These are phyloP conservation scores for Phyllostomus hastatus DNA, from an alignment of 2,113 vertebrate genomes.

Conservation along the genomic window DNA sequence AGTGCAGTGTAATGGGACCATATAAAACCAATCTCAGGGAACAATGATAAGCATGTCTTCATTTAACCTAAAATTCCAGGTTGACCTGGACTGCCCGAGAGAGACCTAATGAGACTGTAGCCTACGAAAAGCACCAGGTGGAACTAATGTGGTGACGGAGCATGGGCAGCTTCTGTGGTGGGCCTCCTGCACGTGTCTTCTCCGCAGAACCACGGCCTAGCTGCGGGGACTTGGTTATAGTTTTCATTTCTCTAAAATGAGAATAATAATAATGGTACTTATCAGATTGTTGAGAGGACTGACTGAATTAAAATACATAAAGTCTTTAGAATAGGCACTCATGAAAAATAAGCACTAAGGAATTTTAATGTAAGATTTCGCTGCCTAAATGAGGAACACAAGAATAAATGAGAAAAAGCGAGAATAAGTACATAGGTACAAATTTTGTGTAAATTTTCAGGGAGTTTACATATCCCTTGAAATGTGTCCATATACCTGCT, in stretches of 20 bases:
- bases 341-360: background rate
- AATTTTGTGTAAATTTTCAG: background rate
- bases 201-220: background rate
- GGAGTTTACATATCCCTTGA: background rate
- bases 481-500: background rate
- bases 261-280: background rate
- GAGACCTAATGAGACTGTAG: background rate
- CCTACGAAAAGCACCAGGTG: background rate
- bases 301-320: background rate
- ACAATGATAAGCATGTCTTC: background rate
- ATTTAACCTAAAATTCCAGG: background rate
- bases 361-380: slow-evolving; percentile 3
- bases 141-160: background rate
- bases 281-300: background rate
- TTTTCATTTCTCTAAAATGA: background rate
- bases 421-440: background rate
- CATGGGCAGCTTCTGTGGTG: background rate
- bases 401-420: background rate
- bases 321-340: background rate
- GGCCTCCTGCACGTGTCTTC: background rate
- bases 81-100: background rate
- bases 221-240: too few species aligned
- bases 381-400: background rate
- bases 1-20: background rate
- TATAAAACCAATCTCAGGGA: background rate